Conservation (phyloP, 2,888 invertebrate species). For the Chymomyza fuscimana region DNA sequence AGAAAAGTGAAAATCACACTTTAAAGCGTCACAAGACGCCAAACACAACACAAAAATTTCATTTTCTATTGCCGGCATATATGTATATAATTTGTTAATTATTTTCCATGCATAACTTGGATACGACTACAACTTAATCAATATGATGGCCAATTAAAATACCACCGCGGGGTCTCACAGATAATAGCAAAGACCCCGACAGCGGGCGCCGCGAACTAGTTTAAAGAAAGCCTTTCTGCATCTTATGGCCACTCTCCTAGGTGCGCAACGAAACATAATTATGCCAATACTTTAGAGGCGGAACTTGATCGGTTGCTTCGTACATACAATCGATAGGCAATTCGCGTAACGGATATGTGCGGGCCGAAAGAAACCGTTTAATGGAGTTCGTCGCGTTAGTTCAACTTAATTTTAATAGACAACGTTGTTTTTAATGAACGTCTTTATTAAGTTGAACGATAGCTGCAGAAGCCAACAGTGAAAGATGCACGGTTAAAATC, state of each 20-base stretch:
- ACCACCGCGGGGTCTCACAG: constrained; percentile 65
- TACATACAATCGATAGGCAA: constrained; percentile 20
- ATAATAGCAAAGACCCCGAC: constrained; percentile 22
- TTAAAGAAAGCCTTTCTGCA: constrained; percentile 65
- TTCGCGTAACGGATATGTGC: constrained; percentile 14
- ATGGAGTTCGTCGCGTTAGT: constrained; percentile 10
- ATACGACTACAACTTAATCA: constrained; percentile 75
- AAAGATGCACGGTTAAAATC: constrained; percentile 22
- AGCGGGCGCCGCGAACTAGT: constrained; percentile 57
- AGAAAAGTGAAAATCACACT: constrained; percentile 68
- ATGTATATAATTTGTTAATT: constrained; percentile 75
- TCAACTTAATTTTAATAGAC: constrained; percentile 29
- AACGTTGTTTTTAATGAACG: constrained; percentile 25
- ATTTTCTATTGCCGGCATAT: constrained; percentile 62
- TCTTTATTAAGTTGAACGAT: constrained; percentile 26
- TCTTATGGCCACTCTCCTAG: not conserved
- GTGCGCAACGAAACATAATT: constrained; percentile 30
- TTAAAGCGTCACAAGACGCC: constrained; percentile 42
- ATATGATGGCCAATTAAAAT: constrained; percentile 75
- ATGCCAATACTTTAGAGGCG: constrained; percentile 28
- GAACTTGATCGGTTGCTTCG: constrained; percentile 12
- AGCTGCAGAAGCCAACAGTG: constrained; percentile 8
- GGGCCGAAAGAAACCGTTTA: constrained; percentile 1
- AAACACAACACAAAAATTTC: constrained; percentile 48
- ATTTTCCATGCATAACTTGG: constrained; percentile 58